Evolutionary conservation across 2,113 vertebrate genomes (phyloP), one percentile per base, ranked within the genome.

Genomic region (Onychostoma macrolepis): DNA sequence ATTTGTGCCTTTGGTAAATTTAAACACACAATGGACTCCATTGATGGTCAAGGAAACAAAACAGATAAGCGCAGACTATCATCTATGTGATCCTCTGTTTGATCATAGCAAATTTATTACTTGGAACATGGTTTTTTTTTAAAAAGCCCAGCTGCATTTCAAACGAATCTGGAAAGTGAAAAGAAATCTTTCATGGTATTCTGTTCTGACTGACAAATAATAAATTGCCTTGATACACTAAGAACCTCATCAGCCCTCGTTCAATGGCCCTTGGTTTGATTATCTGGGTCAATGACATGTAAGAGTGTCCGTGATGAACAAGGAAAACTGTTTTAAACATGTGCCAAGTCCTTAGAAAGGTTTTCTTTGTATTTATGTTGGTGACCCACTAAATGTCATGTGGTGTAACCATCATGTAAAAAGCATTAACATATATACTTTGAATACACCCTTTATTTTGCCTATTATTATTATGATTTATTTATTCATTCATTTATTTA

Each of bases 1-100:
- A 50, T 82, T 56, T 61, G 82, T 88, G 85, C 87, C 50, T 43
- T 33, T 61, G 77, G 72, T 61, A 77, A 78, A 56, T 75, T 75
- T 58, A 83, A 58, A n/a, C 15, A 19, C 80, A 87, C 86, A 87
- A 69, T 28, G 50, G 33, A 10, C 74, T 15, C 41, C 87, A 85
- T 72, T 85, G 87, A 74, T 65, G 58, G n/a, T n/a, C 7, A 12
- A 71, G 50, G 11, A 76, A 48, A 87, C n/a, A 43, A 36, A 67
- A 61, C 12, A 26, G 30, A 79, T 86, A 48, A 56, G 58, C 13
- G 11, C 6, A 56, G 74, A 21, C 1, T 84, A 67, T 72, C 50
- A 24, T 45, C 45, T 67, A n/a, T 61, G 50, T 72, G 83, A 86
- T 78, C 17, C 48, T 53, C 4, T 36, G 26, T 82, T 85, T 53